These are phyloP conservation scores for Alaudala cheleensis DNA, from an alignment of 2,113 vertebrate genomes.

Conservation along the genomic window DNA sequence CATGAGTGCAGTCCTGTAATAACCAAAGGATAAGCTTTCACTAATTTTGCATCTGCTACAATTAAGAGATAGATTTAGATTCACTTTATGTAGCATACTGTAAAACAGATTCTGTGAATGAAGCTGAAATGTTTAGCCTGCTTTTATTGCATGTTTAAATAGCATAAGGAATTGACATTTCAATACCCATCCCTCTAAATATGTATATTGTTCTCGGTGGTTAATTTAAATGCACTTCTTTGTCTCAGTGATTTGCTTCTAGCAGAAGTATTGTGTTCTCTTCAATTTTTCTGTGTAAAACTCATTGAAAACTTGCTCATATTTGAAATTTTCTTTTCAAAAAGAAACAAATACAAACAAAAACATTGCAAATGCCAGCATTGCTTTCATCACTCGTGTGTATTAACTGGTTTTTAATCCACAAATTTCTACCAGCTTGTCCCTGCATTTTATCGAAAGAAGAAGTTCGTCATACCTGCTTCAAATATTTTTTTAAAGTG, in stretches of 20 bases:
- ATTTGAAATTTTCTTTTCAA: background rate
- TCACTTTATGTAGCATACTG: background rate
- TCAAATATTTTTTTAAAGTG: background rate
- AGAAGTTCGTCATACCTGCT: background rate
- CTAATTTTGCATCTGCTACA: constrained; percentile 57
- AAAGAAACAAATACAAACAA: background rate
- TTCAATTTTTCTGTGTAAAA: background rate
- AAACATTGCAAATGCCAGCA: background rate
- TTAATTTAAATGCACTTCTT: background rate
- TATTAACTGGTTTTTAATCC: background rate
- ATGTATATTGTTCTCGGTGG: background rate
- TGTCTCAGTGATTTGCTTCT: background rate
- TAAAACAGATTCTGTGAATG: constrained; percentile 4
- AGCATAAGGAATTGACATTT: background rate
- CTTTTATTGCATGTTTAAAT: constrained; percentile 26
- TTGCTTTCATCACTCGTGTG: background rate
- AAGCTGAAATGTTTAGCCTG: background rate
- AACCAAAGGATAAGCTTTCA: constrained; percentile 44
- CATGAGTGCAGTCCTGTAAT: constrained; percentile 9
- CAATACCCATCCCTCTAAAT: background rate
- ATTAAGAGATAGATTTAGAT: constrained; percentile 36
- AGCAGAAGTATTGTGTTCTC: background rate
- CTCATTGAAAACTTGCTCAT: background rate
- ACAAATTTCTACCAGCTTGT: background rate
- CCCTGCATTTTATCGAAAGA: background rate